A percentile compares a stretch with the other conserved stretches of the same genome.
phyloP scores from a whole-genome alignment of 1,140 invertebrate species.

The Hyles vespertilio region DNA sequence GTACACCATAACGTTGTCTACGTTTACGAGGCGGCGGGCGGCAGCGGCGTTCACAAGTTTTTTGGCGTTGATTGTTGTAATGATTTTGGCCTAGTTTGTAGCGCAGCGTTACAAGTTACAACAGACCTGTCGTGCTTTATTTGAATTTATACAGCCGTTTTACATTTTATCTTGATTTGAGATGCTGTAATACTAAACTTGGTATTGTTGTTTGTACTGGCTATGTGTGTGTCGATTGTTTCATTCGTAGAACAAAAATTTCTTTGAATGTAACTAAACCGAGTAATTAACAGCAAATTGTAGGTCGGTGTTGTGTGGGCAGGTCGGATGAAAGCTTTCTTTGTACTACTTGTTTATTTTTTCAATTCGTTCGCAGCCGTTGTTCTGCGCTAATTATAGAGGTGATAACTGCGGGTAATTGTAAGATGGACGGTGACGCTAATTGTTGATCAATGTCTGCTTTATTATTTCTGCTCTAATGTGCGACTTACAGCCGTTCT shows the following conservation, averaged over 20 bases:
- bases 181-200: background rate
- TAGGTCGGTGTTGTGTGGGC: conserved; percentile 52
- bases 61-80: conserved; percentile 59
- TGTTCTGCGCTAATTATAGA: conserved; percentile 45
- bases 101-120: conserved; percentile 29
- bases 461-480: conserved; percentile 17
- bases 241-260: conserved; percentile 34
- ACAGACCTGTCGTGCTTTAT: conserved; percentile 43
- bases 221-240: conserved; percentile 28
- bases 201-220: background rate
- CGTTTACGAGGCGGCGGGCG: conserved; percentile 4
- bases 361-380: conserved; percentile 45
- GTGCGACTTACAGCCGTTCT: conserved; percentile 8
- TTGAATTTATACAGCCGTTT: conserved; percentile 41
- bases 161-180: background rate
- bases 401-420: conserved; percentile 36
- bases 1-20: conserved; percentile 19
- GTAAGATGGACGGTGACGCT: conserved; percentile 21
- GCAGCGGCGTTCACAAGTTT: conserved; percentile 28
- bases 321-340: conserved; percentile 56
- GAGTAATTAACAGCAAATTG: conserved; percentile 53
- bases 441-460: conserved; percentile 36
- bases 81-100: conserved; percentile 58
- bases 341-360: conserved; percentile 63
- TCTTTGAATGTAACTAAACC: conserved; percentile 44